Evolutionary conservation across 2,113 vertebrate genomes (phyloP).

Genomic region (Gallinago paraguaiae): DNA sequence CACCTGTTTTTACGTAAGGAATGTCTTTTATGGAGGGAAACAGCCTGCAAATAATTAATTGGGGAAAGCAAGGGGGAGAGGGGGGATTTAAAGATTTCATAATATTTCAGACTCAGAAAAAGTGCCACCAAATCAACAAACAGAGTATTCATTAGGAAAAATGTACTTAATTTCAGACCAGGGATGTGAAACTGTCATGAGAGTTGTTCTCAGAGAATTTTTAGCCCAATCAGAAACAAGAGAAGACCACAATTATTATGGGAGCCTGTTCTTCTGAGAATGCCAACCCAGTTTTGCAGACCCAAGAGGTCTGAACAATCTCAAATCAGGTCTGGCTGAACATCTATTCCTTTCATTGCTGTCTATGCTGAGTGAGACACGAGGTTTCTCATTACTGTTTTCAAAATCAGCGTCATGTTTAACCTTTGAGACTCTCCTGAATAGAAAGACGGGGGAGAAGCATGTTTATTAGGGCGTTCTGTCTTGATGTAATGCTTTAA

Average conservation of each 20-base stretch:
- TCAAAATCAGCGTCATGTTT: neutral
- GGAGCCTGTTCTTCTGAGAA: constrained; percentile 63
- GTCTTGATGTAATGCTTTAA: neutral
- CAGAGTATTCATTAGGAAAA: constrained; percentile 57
- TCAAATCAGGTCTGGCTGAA: constrained; percentile 53
- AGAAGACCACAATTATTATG: constrained; percentile 51
- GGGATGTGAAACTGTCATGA: constrained; percentile 37
- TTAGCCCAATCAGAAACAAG: constrained; percentile 42
- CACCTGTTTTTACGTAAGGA: neutral
- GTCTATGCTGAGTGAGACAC: neutral
- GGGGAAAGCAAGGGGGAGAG: accelerated
- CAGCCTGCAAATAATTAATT: neutral
- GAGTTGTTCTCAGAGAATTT: constrained; percentile 49
- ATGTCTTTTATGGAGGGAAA: neutral
- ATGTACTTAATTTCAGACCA: constrained; percentile 57
- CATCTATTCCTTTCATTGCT: neutral
- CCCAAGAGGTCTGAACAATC: constrained; percentile 59
- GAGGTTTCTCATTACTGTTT: neutral
- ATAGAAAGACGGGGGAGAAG: neutral
- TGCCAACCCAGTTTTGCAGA: constrained; percentile 59
- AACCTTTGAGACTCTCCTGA: constrained; percentile 23
- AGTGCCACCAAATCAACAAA: constrained; percentile 59
- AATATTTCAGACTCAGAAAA: neutral
- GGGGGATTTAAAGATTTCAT: neutral
- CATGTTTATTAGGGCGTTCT: neutral